Percentiles rank a stretch among this genome's conserved stretches.
Evolutionary conservation across 1,140 invertebrate species (phyloP).

Genomic region (Aphelenchoides fujianensis): DNA sequence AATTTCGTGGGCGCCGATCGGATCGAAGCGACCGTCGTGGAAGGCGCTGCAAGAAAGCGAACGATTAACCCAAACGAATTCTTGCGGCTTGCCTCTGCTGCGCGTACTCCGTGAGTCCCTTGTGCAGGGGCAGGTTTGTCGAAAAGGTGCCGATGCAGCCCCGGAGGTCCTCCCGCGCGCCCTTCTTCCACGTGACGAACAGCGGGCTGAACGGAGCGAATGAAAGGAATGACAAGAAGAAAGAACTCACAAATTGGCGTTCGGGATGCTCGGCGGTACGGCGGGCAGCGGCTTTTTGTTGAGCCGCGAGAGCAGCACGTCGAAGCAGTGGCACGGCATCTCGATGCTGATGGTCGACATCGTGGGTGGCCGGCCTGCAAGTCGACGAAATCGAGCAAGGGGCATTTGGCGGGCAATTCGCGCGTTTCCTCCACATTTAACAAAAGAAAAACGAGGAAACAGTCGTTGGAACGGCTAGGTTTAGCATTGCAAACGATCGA

Average conservation of each 20-base stretch:
- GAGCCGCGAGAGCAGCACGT: constrained; percentile 43
- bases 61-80: neutral
- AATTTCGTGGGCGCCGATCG: constrained; percentile 88
- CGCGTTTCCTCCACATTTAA: too few relatives aligned
- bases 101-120: constrained; percentile 66
- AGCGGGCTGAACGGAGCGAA: constrained; percentile 62
- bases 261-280: constrained; percentile 44
- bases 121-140: constrained; percentile 63
- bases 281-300: constrained; percentile 31
- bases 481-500: too few relatives aligned
- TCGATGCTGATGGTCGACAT: constrained; percentile 35
- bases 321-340: constrained; percentile 56
- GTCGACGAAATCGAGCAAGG: too few relatives aligned
- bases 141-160: constrained; percentile 67
- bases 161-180: constrained; percentile 63
- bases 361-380: too few relatives aligned
- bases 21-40: constrained; percentile 92
- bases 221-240: neutral
- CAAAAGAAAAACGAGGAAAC: too few relatives aligned
- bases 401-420: too few relatives aligned
- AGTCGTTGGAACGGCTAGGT: too few relatives aligned
- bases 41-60: constrained; percentile 74
- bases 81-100: constrained; percentile 55
- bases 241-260: constrained; percentile 44
- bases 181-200: constrained; percentile 67